A percentile compares a stretch with the other conserved stretches of the same genome.
These are phyloP conservation scores for Pleuronectes platessa DNA, from an alignment of 2,113 vertebrate genomes.

Conservation along the genomic window DNA sequence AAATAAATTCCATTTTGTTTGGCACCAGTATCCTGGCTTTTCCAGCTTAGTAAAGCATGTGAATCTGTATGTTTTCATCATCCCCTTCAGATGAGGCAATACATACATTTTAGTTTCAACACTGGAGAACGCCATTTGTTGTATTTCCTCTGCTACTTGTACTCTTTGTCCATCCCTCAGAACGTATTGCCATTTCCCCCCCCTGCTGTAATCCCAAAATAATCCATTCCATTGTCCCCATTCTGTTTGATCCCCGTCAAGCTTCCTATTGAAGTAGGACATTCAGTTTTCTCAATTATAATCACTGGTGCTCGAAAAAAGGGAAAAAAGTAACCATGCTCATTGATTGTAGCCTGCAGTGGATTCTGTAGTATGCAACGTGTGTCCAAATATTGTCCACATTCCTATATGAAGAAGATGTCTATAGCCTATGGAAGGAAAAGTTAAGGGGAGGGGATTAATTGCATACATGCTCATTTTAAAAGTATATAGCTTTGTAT, in stretches of 20 bases:
- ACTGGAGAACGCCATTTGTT: conserved; percentile 81
- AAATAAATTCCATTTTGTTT: conserved; percentile 80
- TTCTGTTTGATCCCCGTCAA: conserved; percentile 88
- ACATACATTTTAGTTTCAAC: conserved; percentile 86
- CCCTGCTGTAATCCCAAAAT: conserved; percentile 74
- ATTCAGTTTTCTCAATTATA: conserved; percentile 73
- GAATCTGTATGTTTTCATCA: conserved; percentile 80
- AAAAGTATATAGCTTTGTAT: conserved; percentile 91
- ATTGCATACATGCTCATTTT: conserved; percentile 86
- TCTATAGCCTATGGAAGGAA: conserved; percentile 81
- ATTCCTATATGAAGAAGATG: conserved; percentile 87
- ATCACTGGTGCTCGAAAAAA: conserved; percentile 42
- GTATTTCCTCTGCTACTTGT: conserved; percentile 84
- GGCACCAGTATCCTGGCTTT: conserved; percentile 77
- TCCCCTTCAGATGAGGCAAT: conserved; percentile 84
- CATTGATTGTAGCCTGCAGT: conserved; percentile 80
- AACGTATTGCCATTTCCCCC: conserved; percentile 79
- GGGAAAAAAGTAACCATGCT: conserved; percentile 57
- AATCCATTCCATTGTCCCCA: conserved; percentile 80
- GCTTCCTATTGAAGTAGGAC: conserved; percentile 85
- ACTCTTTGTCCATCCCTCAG: conserved; percentile 83
- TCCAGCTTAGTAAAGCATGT: conserved; percentile 27
- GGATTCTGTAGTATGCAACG: conserved; percentile 87
- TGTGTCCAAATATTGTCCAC: conserved; percentile 89
- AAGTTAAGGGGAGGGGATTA: conserved; percentile 88